phyloP scores from a whole-genome alignment of 2,888 invertebrate genomes.

The Ennomos fuscantarius region DNA sequence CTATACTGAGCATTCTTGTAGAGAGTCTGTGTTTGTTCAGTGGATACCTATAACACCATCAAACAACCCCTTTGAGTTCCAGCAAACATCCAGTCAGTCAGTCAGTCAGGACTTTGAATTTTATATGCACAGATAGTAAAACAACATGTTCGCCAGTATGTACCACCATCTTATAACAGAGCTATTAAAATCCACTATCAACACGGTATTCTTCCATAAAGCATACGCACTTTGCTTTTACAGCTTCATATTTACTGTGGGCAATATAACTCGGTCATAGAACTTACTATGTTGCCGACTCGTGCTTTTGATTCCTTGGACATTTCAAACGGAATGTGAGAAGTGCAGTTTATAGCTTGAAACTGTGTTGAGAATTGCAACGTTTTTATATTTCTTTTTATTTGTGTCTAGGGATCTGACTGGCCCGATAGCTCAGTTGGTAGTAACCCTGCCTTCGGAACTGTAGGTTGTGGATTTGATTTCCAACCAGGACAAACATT shows the following conservation, averaged over 20 bases:
- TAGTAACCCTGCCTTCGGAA: too few species aligned
- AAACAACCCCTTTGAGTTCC: too few species aligned
- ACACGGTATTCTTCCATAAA: slow-evolving; percentile 51
- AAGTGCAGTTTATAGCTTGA: slow-evolving; percentile 33
- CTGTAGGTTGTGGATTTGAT: too few species aligned
- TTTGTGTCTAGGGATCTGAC: background rate
- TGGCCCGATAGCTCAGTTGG: too few species aligned
- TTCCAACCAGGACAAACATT: too few species aligned
- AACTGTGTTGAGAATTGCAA: slow-evolving; percentile 11
- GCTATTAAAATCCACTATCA: slow-evolving; percentile 43
- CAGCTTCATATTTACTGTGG: slow-evolving; percentile 48
- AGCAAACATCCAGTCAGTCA: too few species aligned
- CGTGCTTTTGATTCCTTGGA: slow-evolving; percentile 37
- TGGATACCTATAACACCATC: too few species aligned
- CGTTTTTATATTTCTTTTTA: slow-evolving; percentile 14
- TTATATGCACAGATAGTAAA: too few species aligned
- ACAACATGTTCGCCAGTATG: slow-evolving; percentile 9
- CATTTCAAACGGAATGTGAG: slow-evolving; percentile 10
- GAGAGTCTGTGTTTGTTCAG: too few species aligned
- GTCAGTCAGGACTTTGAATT: too few species aligned
- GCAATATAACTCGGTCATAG: slow-evolving; percentile 50
- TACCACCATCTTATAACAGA: slow-evolving; percentile 22
- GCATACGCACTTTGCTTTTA: slow-evolving; percentile 59
- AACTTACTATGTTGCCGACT: slow-evolving; percentile 44
- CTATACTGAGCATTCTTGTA: too few species aligned